phyloP scores from a whole-genome alignment of 1,140 invertebrate species.

The Euschistus heros region DNA sequence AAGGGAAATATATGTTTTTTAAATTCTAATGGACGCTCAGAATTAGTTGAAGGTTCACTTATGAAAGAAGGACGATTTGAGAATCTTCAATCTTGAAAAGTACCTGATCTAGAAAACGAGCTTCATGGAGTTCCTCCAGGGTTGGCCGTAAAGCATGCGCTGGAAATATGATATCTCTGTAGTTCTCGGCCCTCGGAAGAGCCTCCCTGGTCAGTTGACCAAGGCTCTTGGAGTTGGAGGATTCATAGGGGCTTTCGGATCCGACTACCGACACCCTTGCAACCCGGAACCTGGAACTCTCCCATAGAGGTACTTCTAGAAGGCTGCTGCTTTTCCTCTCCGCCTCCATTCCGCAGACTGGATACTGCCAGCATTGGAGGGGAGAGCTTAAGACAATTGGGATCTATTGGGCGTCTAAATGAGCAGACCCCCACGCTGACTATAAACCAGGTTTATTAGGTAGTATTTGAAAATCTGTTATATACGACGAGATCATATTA shows the following conservation, averaged over 20 bases:
- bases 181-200: constrained; percentile 45
- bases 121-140: constrained; percentile 46
- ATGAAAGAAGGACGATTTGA: not conserved
- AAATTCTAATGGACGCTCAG: not conserved
- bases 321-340: constrained; percentile 6
- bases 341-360: not conserved
- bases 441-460: too few relatives aligned
- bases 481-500: too few relatives aligned
- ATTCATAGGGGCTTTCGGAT: constrained; percentile 8
- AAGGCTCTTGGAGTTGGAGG: constrained; percentile 36
- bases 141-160: constrained; percentile 42
- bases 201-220: constrained; percentile 44
- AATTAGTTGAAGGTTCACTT: not conserved
- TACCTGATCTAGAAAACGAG: constrained; percentile 33
- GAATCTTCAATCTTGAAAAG: not conserved
- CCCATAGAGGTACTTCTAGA: constrained; percentile 2
- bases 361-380: too few relatives aligned
- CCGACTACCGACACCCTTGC: constrained; percentile 2
- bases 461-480: too few relatives aligned
- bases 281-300: constrained; percentile 9
- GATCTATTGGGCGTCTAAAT: not conserved
- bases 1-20: not conserved
- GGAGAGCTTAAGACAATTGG: not conserved
- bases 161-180: constrained; percentile 43
- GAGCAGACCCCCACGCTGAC: not conserved